These are phyloP conservation scores for Orius laevigatus DNA, from an alignment of 1,140 invertebrate genomes.

Conservation along the genomic window DNA sequence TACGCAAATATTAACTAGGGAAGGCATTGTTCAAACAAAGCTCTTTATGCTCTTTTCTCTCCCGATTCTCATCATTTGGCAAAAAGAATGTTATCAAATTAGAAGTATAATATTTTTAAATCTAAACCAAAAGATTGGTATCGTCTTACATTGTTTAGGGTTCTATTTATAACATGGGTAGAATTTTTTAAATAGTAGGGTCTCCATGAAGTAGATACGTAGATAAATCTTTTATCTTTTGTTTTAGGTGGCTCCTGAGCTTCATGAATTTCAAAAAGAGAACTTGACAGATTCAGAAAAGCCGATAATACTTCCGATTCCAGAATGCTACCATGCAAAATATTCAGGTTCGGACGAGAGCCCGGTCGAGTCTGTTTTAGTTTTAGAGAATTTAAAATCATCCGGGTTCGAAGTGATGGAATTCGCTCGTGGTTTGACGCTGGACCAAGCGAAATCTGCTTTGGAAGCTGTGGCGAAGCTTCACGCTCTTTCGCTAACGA, in stretches of 20 bases:
- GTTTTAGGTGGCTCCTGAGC: slow-evolving; percentile 42
- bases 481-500: slow-evolving; percentile 48
- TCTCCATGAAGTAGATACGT: no score
- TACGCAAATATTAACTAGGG: no score
- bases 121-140: no score
- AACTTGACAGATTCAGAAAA: slow-evolving; percentile 24
- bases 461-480: slow-evolving; percentile 49
- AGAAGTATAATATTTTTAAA: no score
- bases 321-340: slow-evolving; percentile 44
- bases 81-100: no score
- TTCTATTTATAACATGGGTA: no score
- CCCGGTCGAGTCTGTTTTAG: slow-evolving; percentile 43
- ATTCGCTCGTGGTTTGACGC: slow-evolving; percentile 48
- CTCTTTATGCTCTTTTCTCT: no score
- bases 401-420: slow-evolving; percentile 35
- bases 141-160: no score
- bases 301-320: slow-evolving; percentile 35
- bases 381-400: slow-evolving; percentile 40
- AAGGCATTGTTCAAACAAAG: no score
- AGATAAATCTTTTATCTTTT: no score
- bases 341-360: slow-evolving; percentile 36
- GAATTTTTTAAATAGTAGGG: neutral
- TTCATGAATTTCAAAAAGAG: slow-evolving; percentile 35
- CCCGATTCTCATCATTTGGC: no score
- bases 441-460: slow-evolving; percentile 44